Conservation (phyloP, 2,113 vertebrate genomes). For the Catharus bicknelli region DNA sequence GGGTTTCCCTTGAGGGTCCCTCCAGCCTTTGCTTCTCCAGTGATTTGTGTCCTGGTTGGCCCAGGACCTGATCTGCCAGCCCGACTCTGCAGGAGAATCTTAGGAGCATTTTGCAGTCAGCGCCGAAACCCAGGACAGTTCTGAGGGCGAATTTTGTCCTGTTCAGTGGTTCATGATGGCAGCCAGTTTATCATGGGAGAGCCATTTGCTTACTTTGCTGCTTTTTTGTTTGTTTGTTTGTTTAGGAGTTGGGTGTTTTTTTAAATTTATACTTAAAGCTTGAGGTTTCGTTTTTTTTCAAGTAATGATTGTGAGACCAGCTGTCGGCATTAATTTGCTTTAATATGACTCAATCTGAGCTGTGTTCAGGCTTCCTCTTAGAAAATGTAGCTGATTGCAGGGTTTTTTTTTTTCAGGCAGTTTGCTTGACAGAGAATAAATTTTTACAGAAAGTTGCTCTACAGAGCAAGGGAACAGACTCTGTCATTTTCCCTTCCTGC, state of each 20-base stretch:
- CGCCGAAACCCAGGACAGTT: rapidly evolving
- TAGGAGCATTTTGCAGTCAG: not conserved
- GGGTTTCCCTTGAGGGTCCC: not conserved
- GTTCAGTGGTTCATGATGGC: not conserved
- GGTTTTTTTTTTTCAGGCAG: not conserved
- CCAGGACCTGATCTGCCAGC: not conserved
- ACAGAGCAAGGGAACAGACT: not conserved
- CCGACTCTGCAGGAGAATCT: not conserved
- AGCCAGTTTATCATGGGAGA: rapidly evolving
- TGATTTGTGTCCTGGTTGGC: not conserved
- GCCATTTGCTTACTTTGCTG: not conserved
- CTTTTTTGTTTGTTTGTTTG: not conserved
- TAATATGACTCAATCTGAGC: not conserved
- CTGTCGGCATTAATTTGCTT: not conserved
- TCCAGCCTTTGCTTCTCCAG: not conserved
- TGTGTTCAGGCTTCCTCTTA: not conserved
- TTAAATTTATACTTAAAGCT: not conserved
- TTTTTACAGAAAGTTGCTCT: constrained; percentile 3
- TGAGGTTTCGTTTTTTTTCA: not conserved
- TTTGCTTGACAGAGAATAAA: constrained; percentile 15
- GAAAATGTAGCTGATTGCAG: not conserved
- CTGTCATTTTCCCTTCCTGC: not conserved
- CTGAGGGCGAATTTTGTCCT: not conserved
- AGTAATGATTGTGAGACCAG: not conserved
- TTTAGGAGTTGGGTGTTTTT: not conserved